Evolutionary conservation across 2,797 vertebrate species (phyloP).

Genomic region (Acipenser ruthenus): DNA sequence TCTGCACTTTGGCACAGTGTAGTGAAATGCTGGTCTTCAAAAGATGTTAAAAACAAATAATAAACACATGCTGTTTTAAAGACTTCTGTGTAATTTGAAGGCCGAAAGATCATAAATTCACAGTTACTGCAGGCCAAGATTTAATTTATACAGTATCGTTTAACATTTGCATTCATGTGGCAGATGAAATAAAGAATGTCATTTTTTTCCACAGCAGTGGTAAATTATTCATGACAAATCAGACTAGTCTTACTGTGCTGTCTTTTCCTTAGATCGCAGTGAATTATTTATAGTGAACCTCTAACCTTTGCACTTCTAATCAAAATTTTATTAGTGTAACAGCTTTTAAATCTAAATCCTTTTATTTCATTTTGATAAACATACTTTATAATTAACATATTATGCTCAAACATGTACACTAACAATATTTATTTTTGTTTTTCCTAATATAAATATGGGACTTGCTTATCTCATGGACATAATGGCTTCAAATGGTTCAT

Average conservation of each 20-base stretch:
- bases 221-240: conserved; percentile 1
- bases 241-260: not conserved
- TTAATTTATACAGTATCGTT: not conserved
- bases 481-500: not conserved
- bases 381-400: no score
- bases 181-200: not conserved
- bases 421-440: no score
- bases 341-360: no score
- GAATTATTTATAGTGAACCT: not conserved
- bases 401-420: no score
- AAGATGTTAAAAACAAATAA: no score
- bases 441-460: not conserved
- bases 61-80: no score
- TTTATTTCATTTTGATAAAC: no score
- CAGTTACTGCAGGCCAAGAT: not conserved
- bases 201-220: not conserved
- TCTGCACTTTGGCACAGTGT: no score
- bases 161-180: not conserved
- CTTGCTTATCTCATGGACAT: not conserved
- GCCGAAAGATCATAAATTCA: no score
- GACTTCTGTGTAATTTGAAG: no score
- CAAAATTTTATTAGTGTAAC: not conserved
- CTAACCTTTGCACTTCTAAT: not conserved
- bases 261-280: not conserved
- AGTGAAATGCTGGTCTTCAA: no score